A percentile compares a stretch with the other conserved stretches of the same genome.
Conservation (phyloP, 37 sponge, comb jelly and placozoan species). For the Bolinopsis microptera region DNA sequence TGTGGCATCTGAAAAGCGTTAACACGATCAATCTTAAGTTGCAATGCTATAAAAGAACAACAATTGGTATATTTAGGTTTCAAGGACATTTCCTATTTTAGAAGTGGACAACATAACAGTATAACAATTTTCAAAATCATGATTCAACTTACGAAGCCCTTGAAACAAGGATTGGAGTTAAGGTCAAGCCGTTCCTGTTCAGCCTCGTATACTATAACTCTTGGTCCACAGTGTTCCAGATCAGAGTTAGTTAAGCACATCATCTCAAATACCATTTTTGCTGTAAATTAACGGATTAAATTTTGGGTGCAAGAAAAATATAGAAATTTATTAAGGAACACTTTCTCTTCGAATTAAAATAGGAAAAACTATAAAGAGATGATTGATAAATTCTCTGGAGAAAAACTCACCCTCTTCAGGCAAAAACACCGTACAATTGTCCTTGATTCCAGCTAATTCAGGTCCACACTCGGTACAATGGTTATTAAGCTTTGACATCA, state of each 20-base stretch:
- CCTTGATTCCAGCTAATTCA: constrained; percentile 51
- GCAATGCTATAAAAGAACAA: too few species aligned
- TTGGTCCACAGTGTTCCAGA: constrained; percentile 24
- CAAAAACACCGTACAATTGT: constrained; percentile 37
- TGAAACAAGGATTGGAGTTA: constrained; percentile 54
- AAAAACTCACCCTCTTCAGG: constrained; percentile 13
- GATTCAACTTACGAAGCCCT: constrained; percentile 62
- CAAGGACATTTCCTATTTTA: too few species aligned
- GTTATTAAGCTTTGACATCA: neutral
- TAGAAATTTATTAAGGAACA: too few species aligned
- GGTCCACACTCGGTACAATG: constrained; percentile 51
- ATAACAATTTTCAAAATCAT: too few species aligned
- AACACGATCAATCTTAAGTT: too few species aligned
- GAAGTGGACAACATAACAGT: too few species aligned
- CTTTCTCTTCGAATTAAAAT: too few species aligned
- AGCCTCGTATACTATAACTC: constrained; percentile 5
- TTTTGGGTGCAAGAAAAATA: neutral
- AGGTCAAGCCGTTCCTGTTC: neutral
- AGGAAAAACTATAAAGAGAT: too few species aligned
- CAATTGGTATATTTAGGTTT: too few species aligned
- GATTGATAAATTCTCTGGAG: too few species aligned
- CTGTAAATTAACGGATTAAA: neutral
- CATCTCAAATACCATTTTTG: constrained; percentile 38
- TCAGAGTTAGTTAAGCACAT: constrained; percentile 28
- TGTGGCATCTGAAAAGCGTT: constrained; percentile 45